A percentile compares a stretch with the other conserved stretches of the same genome.
These are phyloP conservation scores for Sthenelais limicola DNA, from an alignment of 2,888 invertebrate genomes.

Conservation along the genomic window DNA sequence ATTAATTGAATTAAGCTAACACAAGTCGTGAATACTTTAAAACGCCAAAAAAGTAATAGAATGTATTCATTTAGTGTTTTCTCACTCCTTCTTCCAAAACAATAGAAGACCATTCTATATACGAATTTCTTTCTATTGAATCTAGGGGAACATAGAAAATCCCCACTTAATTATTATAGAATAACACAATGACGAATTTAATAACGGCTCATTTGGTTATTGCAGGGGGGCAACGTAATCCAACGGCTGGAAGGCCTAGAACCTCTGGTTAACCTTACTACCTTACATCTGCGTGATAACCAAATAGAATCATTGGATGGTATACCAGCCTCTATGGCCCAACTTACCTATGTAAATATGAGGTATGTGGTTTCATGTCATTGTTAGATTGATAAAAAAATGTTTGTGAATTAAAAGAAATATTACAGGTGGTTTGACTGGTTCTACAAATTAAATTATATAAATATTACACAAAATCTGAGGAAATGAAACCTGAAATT, in stretches of 20 bases:
- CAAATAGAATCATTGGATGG: constrained; percentile 69
- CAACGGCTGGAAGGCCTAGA: constrained; percentile 67
- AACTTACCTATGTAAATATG: constrained; percentile 70
- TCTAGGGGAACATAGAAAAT: neutral
- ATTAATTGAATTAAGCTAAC: too few relatives aligned
- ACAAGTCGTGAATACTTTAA: too few relatives aligned
- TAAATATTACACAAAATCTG: too few relatives aligned
- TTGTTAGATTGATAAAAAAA: neutral
- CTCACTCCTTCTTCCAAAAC: too few relatives aligned
- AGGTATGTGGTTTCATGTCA: constrained; percentile 58
- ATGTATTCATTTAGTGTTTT: too few relatives aligned
- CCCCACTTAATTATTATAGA: neutral
- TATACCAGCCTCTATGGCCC: constrained; percentile 64
- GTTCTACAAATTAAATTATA: too few relatives aligned
- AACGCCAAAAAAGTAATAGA: too few relatives aligned
- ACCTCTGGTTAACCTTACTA: constrained; percentile 65
- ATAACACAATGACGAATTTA: too few relatives aligned
- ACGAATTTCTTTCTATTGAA: neutral
- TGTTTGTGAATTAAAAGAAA: neutral
- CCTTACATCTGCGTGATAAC: constrained; percentile 71
- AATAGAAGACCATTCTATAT: neutral
- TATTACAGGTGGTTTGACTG: too few relatives aligned
- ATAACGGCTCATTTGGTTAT: too few relatives aligned
- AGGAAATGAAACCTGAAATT: too few relatives aligned
- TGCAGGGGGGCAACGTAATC: constrained; percentile 69